phyloP scores from a whole-genome alignment of 2,113 vertebrate genomes.

The Pluvialis apricaria region DNA sequence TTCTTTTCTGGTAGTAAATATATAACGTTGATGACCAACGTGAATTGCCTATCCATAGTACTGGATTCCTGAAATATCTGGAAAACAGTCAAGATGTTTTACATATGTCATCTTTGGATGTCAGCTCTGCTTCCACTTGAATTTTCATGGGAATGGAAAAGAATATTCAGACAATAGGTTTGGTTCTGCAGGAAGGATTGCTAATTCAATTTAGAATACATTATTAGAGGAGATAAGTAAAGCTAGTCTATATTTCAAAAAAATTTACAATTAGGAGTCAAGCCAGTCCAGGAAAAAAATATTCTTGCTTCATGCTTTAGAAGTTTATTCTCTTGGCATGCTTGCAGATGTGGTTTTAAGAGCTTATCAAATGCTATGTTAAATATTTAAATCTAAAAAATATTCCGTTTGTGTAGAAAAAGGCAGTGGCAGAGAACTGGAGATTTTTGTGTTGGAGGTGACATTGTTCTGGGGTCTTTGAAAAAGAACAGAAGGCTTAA shows the following conservation, averaged over 20 bases:
- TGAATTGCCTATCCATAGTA: not conserved
- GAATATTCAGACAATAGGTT: not conserved
- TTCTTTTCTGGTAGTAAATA: not conserved
- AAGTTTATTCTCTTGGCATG: slow-evolving; percentile 13
- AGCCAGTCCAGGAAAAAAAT: not conserved
- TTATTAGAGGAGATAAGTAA: not conserved
- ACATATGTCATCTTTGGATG: not conserved
- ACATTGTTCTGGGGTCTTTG: not conserved
- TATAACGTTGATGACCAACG: not conserved
- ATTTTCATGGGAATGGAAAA: slow-evolving; percentile 5
- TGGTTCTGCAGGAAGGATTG: not conserved
- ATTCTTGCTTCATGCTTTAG: not conserved
- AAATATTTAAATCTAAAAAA: not conserved
- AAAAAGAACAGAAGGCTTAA: not conserved
- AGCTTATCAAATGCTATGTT: not conserved
- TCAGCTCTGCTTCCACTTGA: not conserved
- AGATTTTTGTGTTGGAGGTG: not conserved
- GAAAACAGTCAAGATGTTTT: not conserved
- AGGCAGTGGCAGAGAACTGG: not conserved
- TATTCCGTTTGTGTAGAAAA: not conserved
- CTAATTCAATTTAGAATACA: not conserved
- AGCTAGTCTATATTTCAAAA: not conserved
- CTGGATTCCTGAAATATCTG: not conserved
- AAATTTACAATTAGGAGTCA: not conserved
- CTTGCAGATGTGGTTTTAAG: slow-evolving; percentile 9